Percentiles rank a stretch among this genome's conserved stretches.
phyloP scores from a whole-genome alignment of 2,113 vertebrate species.

The Oophaga pumilio region DNA sequence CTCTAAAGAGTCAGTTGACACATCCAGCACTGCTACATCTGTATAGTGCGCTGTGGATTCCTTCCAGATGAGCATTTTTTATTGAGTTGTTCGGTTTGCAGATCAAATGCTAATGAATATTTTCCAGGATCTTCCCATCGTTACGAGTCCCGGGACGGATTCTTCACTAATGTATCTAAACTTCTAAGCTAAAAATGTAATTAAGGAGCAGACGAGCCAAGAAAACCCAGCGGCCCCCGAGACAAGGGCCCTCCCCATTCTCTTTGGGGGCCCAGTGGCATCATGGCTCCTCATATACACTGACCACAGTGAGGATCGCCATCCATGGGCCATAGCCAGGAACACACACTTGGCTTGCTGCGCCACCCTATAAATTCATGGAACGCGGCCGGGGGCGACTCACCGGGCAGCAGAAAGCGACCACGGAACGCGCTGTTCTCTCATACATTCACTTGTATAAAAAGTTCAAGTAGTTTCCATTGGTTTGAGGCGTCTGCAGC shows the following conservation, averaged over 20 bases:
- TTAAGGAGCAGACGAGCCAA: not conserved
- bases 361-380: not conserved
- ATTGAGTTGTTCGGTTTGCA: not conserved
- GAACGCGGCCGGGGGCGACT: not conserved
- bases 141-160: not conserved
- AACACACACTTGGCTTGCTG: conserved; percentile 6
- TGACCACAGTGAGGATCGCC: not conserved
- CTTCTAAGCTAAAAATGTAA: conserved; percentile 7
- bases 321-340: not conserved
- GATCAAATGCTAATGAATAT: not conserved
- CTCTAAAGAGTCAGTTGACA: not conserved
- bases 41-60: not conserved
- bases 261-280: not conserved
- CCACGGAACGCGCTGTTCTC: not conserved
- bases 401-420: not conserved
- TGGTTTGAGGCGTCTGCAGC: not conserved
- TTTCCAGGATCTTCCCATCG: conserved; percentile 14
- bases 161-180: not conserved
- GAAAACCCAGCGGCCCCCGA: not conserved
- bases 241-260: not conserved
- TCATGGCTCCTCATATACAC: not conserved
- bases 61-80: not conserved
- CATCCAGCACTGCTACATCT: not conserved
- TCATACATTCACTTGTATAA: not conserved
- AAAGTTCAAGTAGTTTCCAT: conserved; percentile 1